Base-by-base conservation (phyloP, 2,888 invertebrate species). In the Crossocerus cetratus region DNA sequence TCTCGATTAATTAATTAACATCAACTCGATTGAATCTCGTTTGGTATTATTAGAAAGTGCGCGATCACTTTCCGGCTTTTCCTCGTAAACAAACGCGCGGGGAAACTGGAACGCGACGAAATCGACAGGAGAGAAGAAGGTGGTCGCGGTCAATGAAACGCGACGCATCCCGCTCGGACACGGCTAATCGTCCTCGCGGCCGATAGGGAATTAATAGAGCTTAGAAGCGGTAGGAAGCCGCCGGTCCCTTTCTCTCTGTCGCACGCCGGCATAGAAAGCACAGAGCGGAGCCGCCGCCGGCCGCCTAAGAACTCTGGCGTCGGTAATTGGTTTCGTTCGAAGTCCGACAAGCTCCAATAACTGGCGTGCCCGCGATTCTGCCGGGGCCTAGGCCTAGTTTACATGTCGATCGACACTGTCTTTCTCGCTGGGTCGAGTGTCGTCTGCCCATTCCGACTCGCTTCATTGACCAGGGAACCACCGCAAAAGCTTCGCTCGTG, bases 331-430 rank as follows among this genome's bases (percentile, higher is more conserved):
- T 82, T 82, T 80, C 77, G 67, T 77, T 78, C 72, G 69, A 72
- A 67, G 45, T 56, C 71, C 78, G 87, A 83, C 83, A 86, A 85
- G 86, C 87, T 87, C 85, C 85, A 86, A 83, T 87, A 86, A 87
- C 80, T 76, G 69, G 69, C 72, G 45, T 42, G 73, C 71, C 77
- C 69, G 75, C 82, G 77, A 82, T 81, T 86, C 84, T 79, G 69
- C 78, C 76, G 63, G 78, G 82, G 80, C 82, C 77, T 81, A 83
- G 83, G 82, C 81, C 83, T 78, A 84, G 81, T 86, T 84, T 84
- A 77, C 84, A 78, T 77, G 69, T 60, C 72, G 62, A 76, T 62
- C 57, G 61, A 65, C 65, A 57, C 64, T 76, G 49, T 81, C 77
- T 77, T 74, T 68, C 54, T 57, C 23, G 14, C 65, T 62, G 72